Conservation (phyloP, 2,113 vertebrate genomes). For the Takifugu flavidus region DNA sequence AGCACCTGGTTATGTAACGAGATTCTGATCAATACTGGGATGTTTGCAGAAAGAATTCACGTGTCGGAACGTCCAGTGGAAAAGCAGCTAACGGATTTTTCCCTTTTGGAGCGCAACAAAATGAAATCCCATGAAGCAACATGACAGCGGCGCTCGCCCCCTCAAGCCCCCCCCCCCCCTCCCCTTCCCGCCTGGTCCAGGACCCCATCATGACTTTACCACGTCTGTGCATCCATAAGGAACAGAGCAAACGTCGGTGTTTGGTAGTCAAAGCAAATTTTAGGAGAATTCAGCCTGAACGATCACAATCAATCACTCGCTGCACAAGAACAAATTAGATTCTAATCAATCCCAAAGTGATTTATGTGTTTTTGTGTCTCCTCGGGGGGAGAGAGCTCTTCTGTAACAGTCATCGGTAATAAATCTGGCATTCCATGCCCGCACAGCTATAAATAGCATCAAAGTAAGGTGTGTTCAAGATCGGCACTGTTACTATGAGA, state of each 20-base stretch:
- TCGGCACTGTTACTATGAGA: constrained; percentile 45
- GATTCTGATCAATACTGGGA: constrained; percentile 56
- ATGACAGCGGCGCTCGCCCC: constrained; percentile 9
- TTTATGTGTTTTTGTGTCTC: constrained; percentile 24
- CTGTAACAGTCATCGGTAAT: constrained; percentile 43
- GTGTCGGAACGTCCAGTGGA: constrained; percentile 48
- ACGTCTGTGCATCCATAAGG: constrained; percentile 16
- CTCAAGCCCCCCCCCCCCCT: neutral
- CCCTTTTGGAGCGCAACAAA: constrained; percentile 34
- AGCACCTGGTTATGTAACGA: constrained; percentile 40
- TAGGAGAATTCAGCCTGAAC: constrained; percentile 7
- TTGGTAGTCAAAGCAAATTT: constrained; percentile 47
- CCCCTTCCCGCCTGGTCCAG: constrained; percentile 14
- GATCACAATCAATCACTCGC: constrained; percentile 7
- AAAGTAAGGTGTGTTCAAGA: constrained; percentile 55
- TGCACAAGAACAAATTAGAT: neutral
- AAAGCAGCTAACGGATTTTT: constrained; percentile 60
- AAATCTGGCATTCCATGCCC: constrained; percentile 63
- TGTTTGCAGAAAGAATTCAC: constrained; percentile 53
- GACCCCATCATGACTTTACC: constrained; percentile 29
- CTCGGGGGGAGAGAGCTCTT: constrained; percentile 29
- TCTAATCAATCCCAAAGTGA: constrained; percentile 13
- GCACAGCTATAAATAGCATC: constrained; percentile 66
- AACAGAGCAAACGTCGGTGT: constrained; percentile 31
- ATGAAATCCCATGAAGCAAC: constrained; percentile 48